A percentile compares a stretch with the other conserved stretches of the same genome.
These are phyloP conservation scores for Hetaerina titia DNA, from an alignment of 2,888 invertebrate genomes.

Conservation along the genomic window DNA sequence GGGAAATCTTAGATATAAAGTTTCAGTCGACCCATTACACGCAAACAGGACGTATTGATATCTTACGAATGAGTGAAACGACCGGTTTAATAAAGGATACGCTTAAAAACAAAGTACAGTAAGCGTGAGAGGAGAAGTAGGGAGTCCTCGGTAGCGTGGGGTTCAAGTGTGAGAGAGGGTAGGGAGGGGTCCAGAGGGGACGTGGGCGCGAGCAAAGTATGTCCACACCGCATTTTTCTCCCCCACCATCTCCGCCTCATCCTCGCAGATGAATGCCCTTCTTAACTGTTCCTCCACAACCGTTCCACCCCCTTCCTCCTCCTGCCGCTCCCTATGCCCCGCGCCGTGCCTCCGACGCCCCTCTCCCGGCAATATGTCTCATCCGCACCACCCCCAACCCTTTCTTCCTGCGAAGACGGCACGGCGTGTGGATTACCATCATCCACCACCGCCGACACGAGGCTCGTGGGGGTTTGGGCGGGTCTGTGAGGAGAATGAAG, in stretches of 20 bases:
- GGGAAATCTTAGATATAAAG: neutral
- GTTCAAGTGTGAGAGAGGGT: neutral
- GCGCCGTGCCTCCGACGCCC: neutral
- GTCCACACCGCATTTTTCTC: neutral
- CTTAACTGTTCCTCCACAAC: neutral
- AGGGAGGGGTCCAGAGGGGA: neutral
- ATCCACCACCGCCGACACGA: neutral
- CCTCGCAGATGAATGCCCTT: slow-evolving; percentile 49
- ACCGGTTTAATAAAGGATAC: neutral
- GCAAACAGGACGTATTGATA: neutral
- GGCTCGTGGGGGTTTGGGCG: too few relatives aligned
- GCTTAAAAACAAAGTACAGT: neutral
- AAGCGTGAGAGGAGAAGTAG: neutral
- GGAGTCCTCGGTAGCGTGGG: neutral
- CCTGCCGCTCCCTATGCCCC: too few relatives aligned
- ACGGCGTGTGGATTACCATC: slow-evolving; percentile 28
- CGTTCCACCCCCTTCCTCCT: too few relatives aligned
- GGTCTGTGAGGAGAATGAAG: too few relatives aligned
- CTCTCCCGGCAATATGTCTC: neutral
- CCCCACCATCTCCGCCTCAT: slow-evolving; percentile 19
- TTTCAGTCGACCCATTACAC: neutral
- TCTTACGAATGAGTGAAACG: neutral
- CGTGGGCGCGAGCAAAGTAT: neutral
- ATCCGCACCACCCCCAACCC: neutral
- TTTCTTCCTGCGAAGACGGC: neutral